Evolutionary conservation across 2,888 invertebrate species (phyloP).

Genomic region (Megaustenia siamemsis): DNA sequence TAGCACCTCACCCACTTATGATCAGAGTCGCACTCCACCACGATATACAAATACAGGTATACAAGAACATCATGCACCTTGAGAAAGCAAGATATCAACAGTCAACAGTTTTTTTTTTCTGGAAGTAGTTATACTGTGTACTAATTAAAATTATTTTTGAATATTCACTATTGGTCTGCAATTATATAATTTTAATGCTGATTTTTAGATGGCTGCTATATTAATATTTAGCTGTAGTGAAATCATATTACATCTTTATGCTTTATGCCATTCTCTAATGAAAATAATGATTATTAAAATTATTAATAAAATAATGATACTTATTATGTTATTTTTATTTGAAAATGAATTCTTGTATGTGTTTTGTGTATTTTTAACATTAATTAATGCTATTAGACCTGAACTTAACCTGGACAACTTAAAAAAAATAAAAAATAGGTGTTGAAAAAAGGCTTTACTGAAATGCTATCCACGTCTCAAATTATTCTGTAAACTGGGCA

Average conservation of each 20-base stretch:
- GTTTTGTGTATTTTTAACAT: background rate
- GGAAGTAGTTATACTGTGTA: background rate
- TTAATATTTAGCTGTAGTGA: background rate
- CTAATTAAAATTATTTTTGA: background rate
- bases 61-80: background rate
- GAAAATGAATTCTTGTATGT: background rate
- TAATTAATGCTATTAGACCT: conserved; percentile 5
- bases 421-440: background rate
- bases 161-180: background rate
- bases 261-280: background rate
- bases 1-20: conserved; percentile 1
- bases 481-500: background rate
- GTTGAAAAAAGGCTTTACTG: background rate
- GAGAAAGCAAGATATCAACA: background rate
- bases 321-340: conserved; percentile 3
- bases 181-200: background rate
- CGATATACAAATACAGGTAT: background rate
- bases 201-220: background rate
- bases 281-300: conserved; percentile 24
- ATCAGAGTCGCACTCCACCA: conserved; percentile 11
- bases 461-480: too few relatives aligned
- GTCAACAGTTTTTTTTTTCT: background rate
- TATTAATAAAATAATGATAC: too few relatives aligned
- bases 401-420: background rate
- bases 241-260: background rate